Conservation (phyloP, 2,888 invertebrate species). For the Xestobium rufovillosum region DNA sequence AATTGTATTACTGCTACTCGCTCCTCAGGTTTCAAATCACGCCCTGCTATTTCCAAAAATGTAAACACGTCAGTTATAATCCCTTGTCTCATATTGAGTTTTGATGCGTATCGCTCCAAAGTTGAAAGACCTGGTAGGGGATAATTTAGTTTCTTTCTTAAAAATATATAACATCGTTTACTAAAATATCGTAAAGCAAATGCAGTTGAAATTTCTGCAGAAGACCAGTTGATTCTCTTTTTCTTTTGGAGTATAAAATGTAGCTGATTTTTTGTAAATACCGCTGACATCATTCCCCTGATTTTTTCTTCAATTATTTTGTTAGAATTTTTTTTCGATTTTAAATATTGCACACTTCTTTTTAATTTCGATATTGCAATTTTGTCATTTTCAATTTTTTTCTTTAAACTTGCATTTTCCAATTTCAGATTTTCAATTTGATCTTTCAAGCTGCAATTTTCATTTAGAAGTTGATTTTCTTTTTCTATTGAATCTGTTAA, state of each 20-base stretch:
- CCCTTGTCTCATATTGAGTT: constrained; percentile 13
- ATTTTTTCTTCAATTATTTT: too few species aligned
- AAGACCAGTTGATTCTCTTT: constrained; percentile 14
- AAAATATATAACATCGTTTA: constrained; percentile 15
- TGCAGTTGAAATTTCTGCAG: constrained; percentile 15
- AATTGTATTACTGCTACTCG: constrained; percentile 16
- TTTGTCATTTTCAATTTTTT: too few species aligned
- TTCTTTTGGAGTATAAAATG: constrained; percentile 11
- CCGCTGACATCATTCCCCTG: too few species aligned
- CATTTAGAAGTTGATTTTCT: too few species aligned
- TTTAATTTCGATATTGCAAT: too few species aligned
- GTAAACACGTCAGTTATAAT: constrained; percentile 12
- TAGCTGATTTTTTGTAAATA: constrained; percentile 6
- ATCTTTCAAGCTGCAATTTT: too few species aligned
- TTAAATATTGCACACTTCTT: too few species aligned
- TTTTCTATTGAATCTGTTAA: too few species aligned
- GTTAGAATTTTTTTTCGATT: too few species aligned
- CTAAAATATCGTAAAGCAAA: constrained; percentile 19
- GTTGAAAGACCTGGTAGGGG: constrained; percentile 17
- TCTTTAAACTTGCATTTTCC: too few species aligned
- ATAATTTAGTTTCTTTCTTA: constrained; percentile 11
- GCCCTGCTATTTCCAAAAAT: constrained; percentile 15
- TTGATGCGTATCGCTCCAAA: constrained; percentile 16
- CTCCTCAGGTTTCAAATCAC: constrained; percentile 10
- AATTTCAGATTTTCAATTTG: too few species aligned